These are phyloP conservation scores for Drosophila sp. DNA, from an alignment of 1,140 invertebrate species.

Conservation along the genomic window DNA sequence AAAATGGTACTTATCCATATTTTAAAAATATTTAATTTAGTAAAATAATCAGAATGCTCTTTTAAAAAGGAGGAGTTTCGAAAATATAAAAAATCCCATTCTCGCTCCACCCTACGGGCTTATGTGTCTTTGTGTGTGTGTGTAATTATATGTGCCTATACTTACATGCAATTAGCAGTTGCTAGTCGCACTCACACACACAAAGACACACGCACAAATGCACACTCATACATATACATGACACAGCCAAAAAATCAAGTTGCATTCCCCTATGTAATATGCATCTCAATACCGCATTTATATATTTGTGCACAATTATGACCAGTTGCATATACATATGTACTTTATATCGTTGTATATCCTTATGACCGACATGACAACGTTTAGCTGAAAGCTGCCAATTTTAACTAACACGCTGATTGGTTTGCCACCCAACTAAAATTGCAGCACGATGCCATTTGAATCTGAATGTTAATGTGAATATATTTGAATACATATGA, in stretches of 20 bases:
- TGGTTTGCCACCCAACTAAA: slow-evolving; percentile 8
- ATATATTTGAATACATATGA: not conserved
- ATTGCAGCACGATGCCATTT: not conserved
- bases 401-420: slow-evolving; percentile 10
- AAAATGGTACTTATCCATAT: too few relatives aligned
- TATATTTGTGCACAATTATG: slow-evolving; percentile 25
- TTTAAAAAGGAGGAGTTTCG: too few relatives aligned
- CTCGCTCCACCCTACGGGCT: too few relatives aligned
- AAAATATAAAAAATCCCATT: too few relatives aligned
- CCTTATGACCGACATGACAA: slow-evolving; percentile 18
- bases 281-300: slow-evolving; percentile 2
- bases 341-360: too few relatives aligned
- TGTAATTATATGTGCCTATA: slow-evolving; percentile 28
- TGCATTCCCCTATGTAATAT: slow-evolving; percentile 45
- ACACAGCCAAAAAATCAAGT: slow-evolving; percentile 74
- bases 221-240: slow-evolving; percentile 7
- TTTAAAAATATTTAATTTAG: too few relatives aligned
- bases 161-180: slow-evolving; percentile 79
- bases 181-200: slow-evolving; percentile 50
- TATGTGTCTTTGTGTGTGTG: not conserved
- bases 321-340: slow-evolving; percentile 17
- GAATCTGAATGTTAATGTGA: not conserved
- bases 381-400: slow-evolving; percentile 5
- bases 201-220: slow-evolving; percentile 14
- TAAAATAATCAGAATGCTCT: too few relatives aligned